Evolutionary conservation across 2,888 invertebrate genomes (phyloP), one percentile per base, ranked within the genome.

Genomic region (Tuberolachnus salignus): DNA sequence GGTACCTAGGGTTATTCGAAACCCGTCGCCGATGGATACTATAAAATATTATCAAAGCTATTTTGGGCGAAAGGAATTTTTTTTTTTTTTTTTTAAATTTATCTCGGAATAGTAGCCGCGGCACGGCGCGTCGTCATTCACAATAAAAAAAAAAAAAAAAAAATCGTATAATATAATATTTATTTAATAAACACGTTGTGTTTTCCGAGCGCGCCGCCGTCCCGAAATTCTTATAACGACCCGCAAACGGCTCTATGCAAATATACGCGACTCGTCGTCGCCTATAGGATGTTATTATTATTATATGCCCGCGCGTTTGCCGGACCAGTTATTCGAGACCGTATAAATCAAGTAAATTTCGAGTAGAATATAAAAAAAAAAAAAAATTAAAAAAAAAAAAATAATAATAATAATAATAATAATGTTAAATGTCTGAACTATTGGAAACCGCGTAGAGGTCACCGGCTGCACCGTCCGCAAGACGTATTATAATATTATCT

Each of bases 251-350:
- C 57, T 57, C 49, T 61, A 49, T 72, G 71, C 49, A 72, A 72
- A 72, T 71, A 71, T 23, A 49, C 26, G 26, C 34, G 34, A 34
- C 34, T 46, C 46, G 46, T 44, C 64, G 44, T 23, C 19, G n/a
- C 14, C 44, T 16, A 21, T 16, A 44, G 34, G 34, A 34, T 34
- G 6, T 34, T 34, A 34, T 34, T 34, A 34, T 34, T 34, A 59
- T 49, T 21, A 44, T 69, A 55, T 11, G n/a, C 46, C 1, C 13
- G 19, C 67, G 26, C 72, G 51, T 42, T 61, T 49, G 49, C 57
- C 75, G 67, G 75, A 67, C 67, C 75, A 78, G 75, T 78, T 78
- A 78, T 78, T 67, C 67, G 75, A 69, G 67, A 78, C 67, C 75
- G 67, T 34, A 78, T 78, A 78, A 78, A 78, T 78, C 75, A 67